phyloP scores from a whole-genome alignment of 2,888 invertebrate species.

The Ptychoptera albimana region DNA sequence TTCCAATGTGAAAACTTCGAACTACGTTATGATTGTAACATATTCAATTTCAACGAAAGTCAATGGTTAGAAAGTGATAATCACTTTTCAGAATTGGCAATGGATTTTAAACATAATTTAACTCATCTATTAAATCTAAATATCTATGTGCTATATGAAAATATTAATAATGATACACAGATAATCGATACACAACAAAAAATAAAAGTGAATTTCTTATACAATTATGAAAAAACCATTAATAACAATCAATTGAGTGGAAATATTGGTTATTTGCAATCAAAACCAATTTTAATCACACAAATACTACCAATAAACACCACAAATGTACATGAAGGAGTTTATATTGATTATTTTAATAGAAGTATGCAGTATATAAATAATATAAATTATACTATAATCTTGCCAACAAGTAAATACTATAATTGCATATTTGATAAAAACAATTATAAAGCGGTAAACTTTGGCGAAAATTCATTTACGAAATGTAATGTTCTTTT shows the following conservation, averaged over 20 bases:
- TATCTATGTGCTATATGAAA: constrained; percentile 8
- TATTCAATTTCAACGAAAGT: neutral
- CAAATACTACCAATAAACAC: constrained; percentile 15
- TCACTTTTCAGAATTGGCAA: constrained; percentile 10
- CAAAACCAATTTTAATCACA: constrained; percentile 19
- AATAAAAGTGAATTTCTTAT: constrained; percentile 16
- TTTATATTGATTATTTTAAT: constrained; percentile 18
- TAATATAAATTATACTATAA: too few species aligned
- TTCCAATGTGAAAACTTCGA: constrained; percentile 2
- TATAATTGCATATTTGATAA: neutral
- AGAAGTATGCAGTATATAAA: neutral
- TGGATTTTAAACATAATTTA: constrained; percentile 17
- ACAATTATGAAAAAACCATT: constrained; percentile 10
- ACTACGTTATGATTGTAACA: neutral
- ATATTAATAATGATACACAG: neutral
- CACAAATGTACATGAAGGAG: constrained; percentile 10
- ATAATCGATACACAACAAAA: constrained; percentile 15
- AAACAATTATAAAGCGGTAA: constrained; percentile 11
- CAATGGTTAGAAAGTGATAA: neutral
- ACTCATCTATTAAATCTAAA: constrained; percentile 12
- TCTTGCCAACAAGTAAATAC: neutral
- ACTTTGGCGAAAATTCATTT: constrained; percentile 20
- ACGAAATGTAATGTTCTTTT: constrained; percentile 18
- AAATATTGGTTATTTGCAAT: constrained; percentile 21
- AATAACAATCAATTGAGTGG: constrained; percentile 13